Conservation (phyloP, 2,113 vertebrate species). For the Tragulus kanchil region DNA sequence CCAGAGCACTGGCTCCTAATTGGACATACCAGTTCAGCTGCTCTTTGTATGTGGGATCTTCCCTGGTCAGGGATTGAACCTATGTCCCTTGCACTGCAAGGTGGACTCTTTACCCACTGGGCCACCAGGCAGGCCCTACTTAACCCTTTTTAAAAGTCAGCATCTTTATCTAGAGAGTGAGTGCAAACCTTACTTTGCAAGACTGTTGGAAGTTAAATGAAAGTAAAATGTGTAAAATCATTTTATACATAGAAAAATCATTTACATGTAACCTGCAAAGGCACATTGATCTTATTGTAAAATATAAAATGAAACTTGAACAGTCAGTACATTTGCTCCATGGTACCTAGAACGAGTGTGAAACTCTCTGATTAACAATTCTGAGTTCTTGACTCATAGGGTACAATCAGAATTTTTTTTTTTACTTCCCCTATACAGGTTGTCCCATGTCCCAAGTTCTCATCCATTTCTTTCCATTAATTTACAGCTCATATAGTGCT, state of each 20-base stretch:
- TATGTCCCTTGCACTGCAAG: too few species aligned
- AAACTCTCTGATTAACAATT: background rate
- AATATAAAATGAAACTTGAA: background rate
- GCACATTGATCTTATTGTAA: background rate
- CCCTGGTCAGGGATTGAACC: too few species aligned
- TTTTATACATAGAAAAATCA: background rate
- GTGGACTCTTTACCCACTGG: too few species aligned
- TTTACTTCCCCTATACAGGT: background rate
- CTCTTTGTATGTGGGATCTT: too few species aligned
- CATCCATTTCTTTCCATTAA: background rate
- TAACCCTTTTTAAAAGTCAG: background rate
- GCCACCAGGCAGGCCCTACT: background rate
- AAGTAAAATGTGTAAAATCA: background rate
- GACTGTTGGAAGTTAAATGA: background rate
- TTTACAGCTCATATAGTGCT: background rate
- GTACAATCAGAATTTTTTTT: background rate
- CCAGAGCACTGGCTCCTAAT: too few species aligned
- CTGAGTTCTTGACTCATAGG: background rate
- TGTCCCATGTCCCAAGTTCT: background rate
- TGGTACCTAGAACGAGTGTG: background rate
- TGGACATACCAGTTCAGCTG: too few species aligned
- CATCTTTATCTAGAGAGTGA: background rate
- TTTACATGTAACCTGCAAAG: background rate
- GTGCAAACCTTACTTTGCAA: background rate
- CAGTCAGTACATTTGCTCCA: background rate